phyloP scores from a whole-genome alignment of 2,113 vertebrate genomes.

The Triplophysa tibetana region DNA sequence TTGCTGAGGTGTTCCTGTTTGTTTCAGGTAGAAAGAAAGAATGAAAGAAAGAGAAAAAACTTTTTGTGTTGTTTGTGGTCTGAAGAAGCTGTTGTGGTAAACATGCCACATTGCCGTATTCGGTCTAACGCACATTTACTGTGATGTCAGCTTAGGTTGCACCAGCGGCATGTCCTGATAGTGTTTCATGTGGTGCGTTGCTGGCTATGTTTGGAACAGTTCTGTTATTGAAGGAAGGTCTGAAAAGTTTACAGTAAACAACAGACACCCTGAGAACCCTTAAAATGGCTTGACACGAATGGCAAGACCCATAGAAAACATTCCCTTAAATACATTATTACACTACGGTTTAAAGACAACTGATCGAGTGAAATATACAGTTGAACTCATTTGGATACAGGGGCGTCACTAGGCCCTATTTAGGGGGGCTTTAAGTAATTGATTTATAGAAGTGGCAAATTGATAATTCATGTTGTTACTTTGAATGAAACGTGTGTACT shows the following conservation, averaged over 20 bases:
- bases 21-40: neutral
- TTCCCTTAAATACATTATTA: too few relatives aligned
- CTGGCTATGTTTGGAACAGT: constrained; percentile 53
- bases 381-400: too few relatives aligned
- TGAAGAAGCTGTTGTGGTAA: neutral
- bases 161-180: constrained; percentile 42
- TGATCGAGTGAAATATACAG: too few relatives aligned
- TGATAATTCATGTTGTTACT: too few relatives aligned
- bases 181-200: constrained; percentile 41
- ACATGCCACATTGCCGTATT: neutral
- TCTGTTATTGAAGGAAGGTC: constrained; percentile 3
- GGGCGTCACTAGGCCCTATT: too few relatives aligned
- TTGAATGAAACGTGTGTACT: too few relatives aligned
- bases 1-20: neutral
- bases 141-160: constrained; percentile 43
- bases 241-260: constrained; percentile 17
- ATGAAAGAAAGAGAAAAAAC: too few relatives aligned
- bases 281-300: neutral
- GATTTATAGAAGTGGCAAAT: too few relatives aligned
- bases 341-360: too few relatives aligned
- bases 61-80: too few relatives aligned
- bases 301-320: neutral
- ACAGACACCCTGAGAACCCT: neutral
- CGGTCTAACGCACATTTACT: neutral
- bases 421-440: too few relatives aligned